These are phyloP conservation scores for Uropetala carovei DNA, from an alignment of 2,888 invertebrate genomes.

Conservation along the genomic window DNA sequence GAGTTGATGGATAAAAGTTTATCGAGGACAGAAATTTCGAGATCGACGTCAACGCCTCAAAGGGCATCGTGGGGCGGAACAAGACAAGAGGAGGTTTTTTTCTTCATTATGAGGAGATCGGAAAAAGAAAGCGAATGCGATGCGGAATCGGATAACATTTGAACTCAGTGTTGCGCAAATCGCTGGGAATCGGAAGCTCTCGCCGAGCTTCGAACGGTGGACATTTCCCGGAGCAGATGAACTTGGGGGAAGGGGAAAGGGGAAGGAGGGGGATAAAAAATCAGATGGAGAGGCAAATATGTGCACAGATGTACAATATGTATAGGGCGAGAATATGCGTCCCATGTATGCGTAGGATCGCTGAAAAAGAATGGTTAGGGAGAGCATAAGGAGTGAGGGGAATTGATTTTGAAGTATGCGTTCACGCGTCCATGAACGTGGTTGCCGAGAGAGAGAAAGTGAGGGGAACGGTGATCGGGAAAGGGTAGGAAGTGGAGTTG, in stretches of 20 bases:
- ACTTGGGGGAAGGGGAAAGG: neutral
- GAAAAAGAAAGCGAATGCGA: neutral
- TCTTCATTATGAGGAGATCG: neutral
- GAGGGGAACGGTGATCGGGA: neutral
- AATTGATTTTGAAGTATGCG: conserved; percentile 55
- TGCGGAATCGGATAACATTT: no score
- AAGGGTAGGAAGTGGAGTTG: neutral
- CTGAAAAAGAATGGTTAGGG: neutral
- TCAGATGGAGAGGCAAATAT: neutral
- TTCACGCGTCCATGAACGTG: conserved; percentile 36
- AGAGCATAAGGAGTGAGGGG: neutral
- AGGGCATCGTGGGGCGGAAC: neutral
- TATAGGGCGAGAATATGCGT: neutral
- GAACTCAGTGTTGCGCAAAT: no score
- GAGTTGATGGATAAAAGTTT: neutral
- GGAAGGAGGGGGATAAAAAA: neutral
- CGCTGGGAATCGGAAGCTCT: no score
- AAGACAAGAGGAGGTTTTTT: neutral
- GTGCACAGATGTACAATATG: neutral
- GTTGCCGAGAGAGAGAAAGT: neutral
- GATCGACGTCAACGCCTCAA: neutral
- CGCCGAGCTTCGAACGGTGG: no score
- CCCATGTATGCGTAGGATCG: no score
- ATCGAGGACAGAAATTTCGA: neutral
- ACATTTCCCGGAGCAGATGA: no score